These are phyloP conservation scores for Antidorcas marsupialis DNA, from an alignment of 2,113 vertebrate species.

Conservation along the genomic window DNA sequence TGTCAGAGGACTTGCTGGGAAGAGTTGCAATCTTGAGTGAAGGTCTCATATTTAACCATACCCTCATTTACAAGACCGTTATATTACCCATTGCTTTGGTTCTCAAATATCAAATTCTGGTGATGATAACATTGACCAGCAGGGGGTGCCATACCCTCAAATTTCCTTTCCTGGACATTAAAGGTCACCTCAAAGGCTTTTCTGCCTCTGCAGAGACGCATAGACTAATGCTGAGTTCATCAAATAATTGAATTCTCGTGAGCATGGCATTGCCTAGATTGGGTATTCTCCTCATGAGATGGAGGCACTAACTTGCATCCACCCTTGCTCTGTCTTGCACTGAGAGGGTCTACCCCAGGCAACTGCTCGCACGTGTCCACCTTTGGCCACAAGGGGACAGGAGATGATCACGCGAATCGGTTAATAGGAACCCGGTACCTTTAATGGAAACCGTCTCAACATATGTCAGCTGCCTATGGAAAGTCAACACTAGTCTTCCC, in stretches of 20 bases:
- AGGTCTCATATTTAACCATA: background rate
- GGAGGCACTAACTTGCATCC: background rate
- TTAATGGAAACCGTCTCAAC: background rate
- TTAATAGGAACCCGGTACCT: background rate
- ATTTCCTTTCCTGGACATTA: background rate
- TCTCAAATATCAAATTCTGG: background rate
- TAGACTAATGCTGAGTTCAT: background rate
- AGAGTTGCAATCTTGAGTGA: background rate
- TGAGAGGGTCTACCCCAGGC: background rate
- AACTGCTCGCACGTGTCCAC: background rate
- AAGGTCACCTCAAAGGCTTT: background rate
- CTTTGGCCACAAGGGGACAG: constrained; percentile 42
- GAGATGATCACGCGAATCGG: background rate
- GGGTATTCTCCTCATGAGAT: background rate
- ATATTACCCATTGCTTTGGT: background rate
- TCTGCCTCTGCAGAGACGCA: background rate
- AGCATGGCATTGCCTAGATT: background rate
- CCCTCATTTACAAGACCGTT: background rate
- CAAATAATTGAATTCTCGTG: background rate
- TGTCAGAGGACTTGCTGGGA: background rate
- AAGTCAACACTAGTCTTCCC: background rate
- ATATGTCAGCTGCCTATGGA: background rate
- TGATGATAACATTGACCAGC: constrained; percentile 46
- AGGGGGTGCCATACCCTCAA: constrained; percentile 57
- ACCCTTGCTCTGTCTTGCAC: background rate